A percentile compares a stretch with the other conserved stretches of the same genome.
Conservation (phyloP, 2,888 invertebrate species). For the Stenichneumon culpator region DNA sequence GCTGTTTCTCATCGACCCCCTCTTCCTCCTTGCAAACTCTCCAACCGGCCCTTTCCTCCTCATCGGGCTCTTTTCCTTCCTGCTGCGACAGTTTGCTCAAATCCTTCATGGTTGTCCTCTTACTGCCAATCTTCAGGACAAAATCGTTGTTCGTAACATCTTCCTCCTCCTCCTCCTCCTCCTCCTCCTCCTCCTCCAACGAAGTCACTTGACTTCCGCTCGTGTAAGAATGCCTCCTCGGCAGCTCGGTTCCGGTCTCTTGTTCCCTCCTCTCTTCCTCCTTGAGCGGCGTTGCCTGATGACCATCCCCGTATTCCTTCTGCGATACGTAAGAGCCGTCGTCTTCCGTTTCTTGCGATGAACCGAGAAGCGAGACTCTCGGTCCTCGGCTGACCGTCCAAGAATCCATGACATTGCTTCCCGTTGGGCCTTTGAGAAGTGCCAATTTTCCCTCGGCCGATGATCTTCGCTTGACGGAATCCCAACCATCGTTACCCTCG, state of each 20-base stretch:
- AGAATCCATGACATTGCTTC: conserved; percentile 81
- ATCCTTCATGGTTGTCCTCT: conserved; percentile 80
- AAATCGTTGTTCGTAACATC: conserved; percentile 75
- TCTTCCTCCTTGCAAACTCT: conserved; percentile 66
- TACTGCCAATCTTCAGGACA: conserved; percentile 77
- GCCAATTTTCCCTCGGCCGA: conserved; percentile 83
- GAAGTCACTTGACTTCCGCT: conserved; percentile 78
- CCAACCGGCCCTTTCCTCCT: conserved; percentile 68
- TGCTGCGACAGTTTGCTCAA: conserved; percentile 78
- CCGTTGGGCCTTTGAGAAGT: conserved; percentile 78
- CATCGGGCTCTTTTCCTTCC: conserved; percentile 65
- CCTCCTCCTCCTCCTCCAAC: conserved; percentile 77
- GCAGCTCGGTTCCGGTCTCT: conserved; percentile 72
- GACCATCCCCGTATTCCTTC: conserved; percentile 38
- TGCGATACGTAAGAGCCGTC: conserved; percentile 65
- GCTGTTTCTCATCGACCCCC: conserved; percentile 53
- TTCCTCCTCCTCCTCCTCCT: conserved; percentile 78
- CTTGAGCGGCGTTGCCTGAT: conserved; percentile 17
- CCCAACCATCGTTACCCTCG: conserved; percentile 75
- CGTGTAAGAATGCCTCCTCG: conserved; percentile 72
- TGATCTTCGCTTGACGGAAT: conserved; percentile 79
- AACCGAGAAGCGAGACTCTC: conserved; percentile 76
- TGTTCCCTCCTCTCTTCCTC: conserved; percentile 67
- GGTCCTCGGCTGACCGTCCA: conserved; percentile 82
- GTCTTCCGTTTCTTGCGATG: conserved; percentile 81